Evolutionary conservation across 2,888 invertebrate genomes (phyloP), one percentile per base, ranked within the genome.

Genomic region (Patella caerulea): DNA sequence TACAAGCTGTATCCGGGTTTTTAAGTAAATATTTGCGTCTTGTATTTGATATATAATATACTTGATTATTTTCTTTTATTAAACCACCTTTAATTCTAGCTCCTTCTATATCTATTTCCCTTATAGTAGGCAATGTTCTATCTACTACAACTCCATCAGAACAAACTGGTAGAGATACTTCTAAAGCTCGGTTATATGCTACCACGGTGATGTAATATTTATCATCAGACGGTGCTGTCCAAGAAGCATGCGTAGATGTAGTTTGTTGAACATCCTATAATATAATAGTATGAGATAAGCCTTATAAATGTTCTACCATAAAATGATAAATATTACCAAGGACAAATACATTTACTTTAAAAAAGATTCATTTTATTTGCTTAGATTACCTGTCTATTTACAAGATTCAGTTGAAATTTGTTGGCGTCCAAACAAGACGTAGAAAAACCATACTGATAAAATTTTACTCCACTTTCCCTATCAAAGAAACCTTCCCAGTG

Each of bases 401-500:
- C 45, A 9, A 45, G 45, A 45, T 45, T 45, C 9, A 45, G 45
- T 55, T 70, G 70, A 29, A 75, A 75, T 29, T 53, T n/a, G 15
- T 75, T 73, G 15, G 76, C 77, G 2, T 70, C 70, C 14, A 84
- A 45, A 76, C 86, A 86, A 12, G 34, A 17, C 9, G 74, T 77
- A 3, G 74, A 73, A 72, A 84, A 85, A 11, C 79, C 82, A 74
- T 85, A 87, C 71, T 83, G 81, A 69, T 88, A 88, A 72, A 83
- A 85, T 74, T 75, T 76, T 12, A 88, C 81, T 11, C 85, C 85
- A 78, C 86, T 86, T 77, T 87, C 88, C 72, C 82, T 81, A 78
- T 88, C 88, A 78, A 88, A 87, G 78, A 87, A 88, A 1, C 85
- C 88, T 69, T 81, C 81, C 88, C 88, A 88, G 75, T 87, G 78